Evolutionary conservation across 2,113 vertebrate species (phyloP).

Genomic region (Sorex araneus): DNA sequence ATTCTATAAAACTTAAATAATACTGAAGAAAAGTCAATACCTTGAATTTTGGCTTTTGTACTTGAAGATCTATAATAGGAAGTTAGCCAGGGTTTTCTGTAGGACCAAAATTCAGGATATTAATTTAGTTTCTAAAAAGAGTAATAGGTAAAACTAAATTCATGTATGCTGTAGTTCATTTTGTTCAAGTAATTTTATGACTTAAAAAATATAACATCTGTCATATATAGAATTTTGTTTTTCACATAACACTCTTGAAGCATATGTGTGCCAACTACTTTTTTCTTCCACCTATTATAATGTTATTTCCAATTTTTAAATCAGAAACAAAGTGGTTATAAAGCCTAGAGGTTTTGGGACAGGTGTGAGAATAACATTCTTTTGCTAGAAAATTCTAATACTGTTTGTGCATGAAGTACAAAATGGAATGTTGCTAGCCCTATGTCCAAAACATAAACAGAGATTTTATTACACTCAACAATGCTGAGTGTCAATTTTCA

Average conservation of each 20-base stretch:
- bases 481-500: background rate
- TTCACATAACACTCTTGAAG: slow-evolving; percentile 36
- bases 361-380: background rate
- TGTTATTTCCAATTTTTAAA: slow-evolving; percentile 33
- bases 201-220: slow-evolving; percentile 34
- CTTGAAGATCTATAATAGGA: background rate
- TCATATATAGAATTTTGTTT: slow-evolving; percentile 44
- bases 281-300: slow-evolving; percentile 42
- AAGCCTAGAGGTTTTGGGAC: background rate
- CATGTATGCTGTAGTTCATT: background rate
- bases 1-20: background rate
- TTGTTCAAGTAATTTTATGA: slow-evolving; percentile 4
- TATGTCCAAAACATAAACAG: background rate
- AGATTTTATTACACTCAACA: background rate
- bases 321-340: slow-evolving; percentile 26
- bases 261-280: slow-evolving; percentile 56
- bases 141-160: slow-evolving; percentile 28
- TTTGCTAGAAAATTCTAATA: slow-evolving; percentile 55
- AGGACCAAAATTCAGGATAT: background rate
- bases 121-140: slow-evolving; percentile 36
- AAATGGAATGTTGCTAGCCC: background rate
- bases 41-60: slow-evolving; percentile 4
- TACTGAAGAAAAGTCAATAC: background rate
- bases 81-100: background rate
- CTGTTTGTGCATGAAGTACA: background rate